These are phyloP conservation scores for Psammodynastes pulverulentus DNA, from an alignment of 2,113 vertebrate species.

Conservation along the genomic window DNA sequence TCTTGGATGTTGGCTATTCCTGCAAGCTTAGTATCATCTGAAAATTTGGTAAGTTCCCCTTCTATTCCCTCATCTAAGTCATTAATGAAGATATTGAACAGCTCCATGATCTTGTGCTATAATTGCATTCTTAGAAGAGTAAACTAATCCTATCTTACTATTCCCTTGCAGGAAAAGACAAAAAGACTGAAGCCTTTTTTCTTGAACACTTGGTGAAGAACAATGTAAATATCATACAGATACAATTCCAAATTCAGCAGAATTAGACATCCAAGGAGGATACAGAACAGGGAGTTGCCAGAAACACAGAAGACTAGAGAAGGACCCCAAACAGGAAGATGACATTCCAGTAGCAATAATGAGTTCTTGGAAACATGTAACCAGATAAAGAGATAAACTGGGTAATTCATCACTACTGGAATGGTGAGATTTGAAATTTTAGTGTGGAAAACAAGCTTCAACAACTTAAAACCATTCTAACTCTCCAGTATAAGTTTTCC, in stretches of 20 bases:
- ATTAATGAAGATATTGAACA: no score
- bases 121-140: neutral
- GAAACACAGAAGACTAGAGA: neutral
- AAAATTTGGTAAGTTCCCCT: no score
- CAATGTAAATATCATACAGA: neutral
- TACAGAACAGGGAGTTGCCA: neutral
- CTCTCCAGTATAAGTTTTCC: neutral
- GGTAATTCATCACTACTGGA: neutral
- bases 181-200: neutral
- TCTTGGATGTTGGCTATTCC: no score
- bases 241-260: neutral
- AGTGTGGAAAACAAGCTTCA: neutral
- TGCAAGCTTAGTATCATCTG: no score
- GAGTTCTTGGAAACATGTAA: neutral
- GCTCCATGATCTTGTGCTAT: neutral
- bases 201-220: neutral
- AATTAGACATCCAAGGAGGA: neutral
- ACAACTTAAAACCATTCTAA: neutral
- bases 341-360: neutral
- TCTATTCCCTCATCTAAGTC: no score
- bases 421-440: neutral
- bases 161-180: neutral
- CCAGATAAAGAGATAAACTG: neutral
- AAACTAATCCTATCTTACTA: neutral
- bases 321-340: neutral